These are phyloP conservation scores for Hiodon alosoides DNA, from an alignment of 2,113 vertebrate species.

Conservation along the genomic window DNA sequence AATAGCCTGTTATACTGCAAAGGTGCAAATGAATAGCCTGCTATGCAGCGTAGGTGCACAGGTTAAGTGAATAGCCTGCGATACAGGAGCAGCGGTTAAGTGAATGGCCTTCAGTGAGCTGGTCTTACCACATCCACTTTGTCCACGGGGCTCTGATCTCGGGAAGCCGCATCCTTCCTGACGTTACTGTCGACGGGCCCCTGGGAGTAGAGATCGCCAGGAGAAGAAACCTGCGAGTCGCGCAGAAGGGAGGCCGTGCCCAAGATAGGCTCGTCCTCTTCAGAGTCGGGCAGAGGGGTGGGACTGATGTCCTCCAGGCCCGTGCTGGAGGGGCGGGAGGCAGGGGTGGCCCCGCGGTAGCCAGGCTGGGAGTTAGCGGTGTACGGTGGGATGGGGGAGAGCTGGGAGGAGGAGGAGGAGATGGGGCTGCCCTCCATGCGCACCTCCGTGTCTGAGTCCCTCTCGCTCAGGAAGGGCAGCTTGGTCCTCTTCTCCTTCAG, in stretches of 20 bases:
- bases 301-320: conserved; percentile 68
- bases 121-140: conserved; percentile 63
- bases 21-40: not conserved
- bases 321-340: conserved; percentile 62
- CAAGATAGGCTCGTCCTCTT: conserved; percentile 68
- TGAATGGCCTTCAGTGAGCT: not conserved
- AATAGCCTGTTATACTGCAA: too few species aligned
- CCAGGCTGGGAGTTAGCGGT: conserved; percentile 51
- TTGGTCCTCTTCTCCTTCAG: conserved; percentile 76
- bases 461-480: conserved; percentile 62
- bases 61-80: not conserved
- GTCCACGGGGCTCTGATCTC: conserved; percentile 62
- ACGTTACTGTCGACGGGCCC: conserved; percentile 53
- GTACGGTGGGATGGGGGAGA: conserved; percentile 65
- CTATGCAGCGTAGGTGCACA: not conserved
- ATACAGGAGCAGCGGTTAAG: not conserved
- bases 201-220: conserved; percentile 47
- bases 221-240: conserved; percentile 44
- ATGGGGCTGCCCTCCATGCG: conserved; percentile 75
- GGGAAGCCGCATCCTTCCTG: conserved; percentile 53
- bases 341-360: conserved; percentile 5
- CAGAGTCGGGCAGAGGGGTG: conserved; percentile 61
- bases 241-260: conserved; percentile 58
- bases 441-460: conserved; percentile 63
- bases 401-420: conserved; percentile 72